These are phyloP conservation scores for Empis livida DNA, from an alignment of 2,888 invertebrate genomes.

Conservation along the genomic window DNA sequence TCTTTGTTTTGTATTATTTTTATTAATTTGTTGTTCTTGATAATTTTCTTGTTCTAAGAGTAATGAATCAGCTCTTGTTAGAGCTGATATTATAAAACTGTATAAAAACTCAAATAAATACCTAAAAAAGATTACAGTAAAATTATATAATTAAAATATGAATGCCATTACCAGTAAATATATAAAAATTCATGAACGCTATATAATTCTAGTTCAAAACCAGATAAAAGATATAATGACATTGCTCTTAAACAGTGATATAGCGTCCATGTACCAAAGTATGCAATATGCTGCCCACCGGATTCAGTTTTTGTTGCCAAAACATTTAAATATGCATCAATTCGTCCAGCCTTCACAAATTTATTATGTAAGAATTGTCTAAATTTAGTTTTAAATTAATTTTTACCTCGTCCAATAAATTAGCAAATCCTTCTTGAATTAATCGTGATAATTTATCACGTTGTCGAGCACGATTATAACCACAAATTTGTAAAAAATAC, in stretches of 20 bases:
- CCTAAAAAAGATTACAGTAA: conserved; percentile 36
- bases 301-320: conserved; percentile 48
- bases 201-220: conserved; percentile 91
- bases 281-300: conserved; percentile 61
- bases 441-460: conserved; percentile 83
- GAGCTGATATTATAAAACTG: conserved; percentile 84
- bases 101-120: conserved; percentile 90
- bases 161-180: conserved; percentile 73
- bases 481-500: conserved; percentile 74
- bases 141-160: background rate
- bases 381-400: too few species aligned
- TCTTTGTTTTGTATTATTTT: conserved; percentile 26
- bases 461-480: conserved; percentile 91
- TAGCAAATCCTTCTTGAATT: conserved; percentile 73
- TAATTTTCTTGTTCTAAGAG: conserved; percentile 60
- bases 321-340: conserved; percentile 71
- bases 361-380: too few species aligned
- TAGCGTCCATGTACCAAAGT: conserved; percentile 89
- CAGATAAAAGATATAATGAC: conserved; percentile 86
- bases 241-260: conserved; percentile 87
- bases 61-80: conserved; percentile 78
- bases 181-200: conserved; percentile 93
- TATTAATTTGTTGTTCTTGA: conserved; percentile 33
- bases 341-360: conserved; percentile 65
- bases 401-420: conserved; percentile 90